Percentiles rank a stretch among this genome's conserved stretches.
These are phyloP conservation scores for Bothrops jararaca DNA, from an alignment of 2,113 vertebrate genomes.

Conservation along the genomic window DNA sequence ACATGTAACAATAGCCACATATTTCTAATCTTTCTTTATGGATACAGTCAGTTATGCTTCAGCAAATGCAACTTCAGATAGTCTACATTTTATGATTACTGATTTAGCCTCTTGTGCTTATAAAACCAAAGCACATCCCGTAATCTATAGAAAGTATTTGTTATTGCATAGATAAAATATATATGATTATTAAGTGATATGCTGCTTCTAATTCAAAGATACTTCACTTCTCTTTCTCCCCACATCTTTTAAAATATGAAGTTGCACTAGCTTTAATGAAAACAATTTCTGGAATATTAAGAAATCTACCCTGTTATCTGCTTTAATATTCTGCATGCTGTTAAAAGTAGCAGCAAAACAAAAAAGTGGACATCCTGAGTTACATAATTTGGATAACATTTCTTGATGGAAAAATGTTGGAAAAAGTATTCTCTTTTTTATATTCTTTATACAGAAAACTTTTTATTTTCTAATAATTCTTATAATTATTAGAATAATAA, in stretches of 20 bases:
- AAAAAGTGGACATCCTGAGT: not conserved
- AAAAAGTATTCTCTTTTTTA: not conserved
- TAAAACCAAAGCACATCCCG: not conserved
- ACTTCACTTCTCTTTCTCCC: not conserved
- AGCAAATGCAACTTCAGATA: not conserved
- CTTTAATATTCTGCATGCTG: not conserved
- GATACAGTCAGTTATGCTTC: not conserved
- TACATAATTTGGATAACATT: not conserved
- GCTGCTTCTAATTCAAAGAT: not conserved
- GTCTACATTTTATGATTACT: not conserved
- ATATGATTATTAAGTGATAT: not conserved
- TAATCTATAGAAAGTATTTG: not conserved
- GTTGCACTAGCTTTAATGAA: not conserved
- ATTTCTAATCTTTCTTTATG: not conserved
- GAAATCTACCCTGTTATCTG: not conserved
- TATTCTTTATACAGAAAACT: not conserved
- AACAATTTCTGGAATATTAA: not conserved
- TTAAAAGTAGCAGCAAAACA: not conserved
- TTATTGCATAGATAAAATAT: not conserved
- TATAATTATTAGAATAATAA: not conserved
- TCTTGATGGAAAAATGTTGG: not conserved
- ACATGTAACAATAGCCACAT: not conserved
- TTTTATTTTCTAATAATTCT: not conserved
- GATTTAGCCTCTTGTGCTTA: not conserved
- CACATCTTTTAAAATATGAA: not conserved